Base-by-base conservation (phyloP, 2,797 vertebrate genomes). In the Bovichtus diacanthus region DNA sequence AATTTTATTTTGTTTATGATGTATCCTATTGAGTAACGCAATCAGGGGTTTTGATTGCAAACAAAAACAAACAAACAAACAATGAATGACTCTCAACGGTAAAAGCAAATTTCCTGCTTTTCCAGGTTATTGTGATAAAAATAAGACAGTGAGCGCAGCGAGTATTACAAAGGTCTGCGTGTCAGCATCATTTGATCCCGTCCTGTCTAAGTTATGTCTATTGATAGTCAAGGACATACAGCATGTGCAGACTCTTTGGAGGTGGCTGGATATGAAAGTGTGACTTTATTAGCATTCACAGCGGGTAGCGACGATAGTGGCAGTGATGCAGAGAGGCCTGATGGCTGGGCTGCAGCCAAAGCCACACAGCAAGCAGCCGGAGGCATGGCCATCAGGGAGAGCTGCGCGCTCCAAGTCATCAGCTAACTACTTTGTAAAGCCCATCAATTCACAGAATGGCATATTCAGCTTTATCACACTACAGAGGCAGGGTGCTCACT, bases 211-310 rank as follows among this genome's bases (percentile, higher is more conserved):
- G 38, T 72, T 62, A 71, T 66, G 47, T 78, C 47, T 66, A 36
- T 78, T 49, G 50, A 62, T 74, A 66, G 61, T 51, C 0, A 13
- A 83, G 64, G 73, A 60, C 74, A 47, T 58, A 21, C 27, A 67
- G 64, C 66, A 15, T 67, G 60, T 64, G 74, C 77, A 74, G 70
- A 74, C 56, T 75, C 51, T 78, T 38, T 58, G 54, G 65, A 74
- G 82, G 76, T 29, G 73, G 59, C 49, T 87, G 50, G 39, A 79
- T 76, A 66, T 87, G 47, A 81, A 80, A 81, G 80, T 80, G 66
- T 70, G 63, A 53, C 56, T 82, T 91, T 80, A 93, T 94, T 90
- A 93, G 85, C 76, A 90, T 92, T 90, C 91, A 86, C 76, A 78
- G 82, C 6, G 9, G 69, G 84, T 66, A 67, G 64, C n/a, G 1